Base-by-base conservation (phyloP, 2,113 vertebrate genomes). In the Saccopteryx leptura region DNA sequence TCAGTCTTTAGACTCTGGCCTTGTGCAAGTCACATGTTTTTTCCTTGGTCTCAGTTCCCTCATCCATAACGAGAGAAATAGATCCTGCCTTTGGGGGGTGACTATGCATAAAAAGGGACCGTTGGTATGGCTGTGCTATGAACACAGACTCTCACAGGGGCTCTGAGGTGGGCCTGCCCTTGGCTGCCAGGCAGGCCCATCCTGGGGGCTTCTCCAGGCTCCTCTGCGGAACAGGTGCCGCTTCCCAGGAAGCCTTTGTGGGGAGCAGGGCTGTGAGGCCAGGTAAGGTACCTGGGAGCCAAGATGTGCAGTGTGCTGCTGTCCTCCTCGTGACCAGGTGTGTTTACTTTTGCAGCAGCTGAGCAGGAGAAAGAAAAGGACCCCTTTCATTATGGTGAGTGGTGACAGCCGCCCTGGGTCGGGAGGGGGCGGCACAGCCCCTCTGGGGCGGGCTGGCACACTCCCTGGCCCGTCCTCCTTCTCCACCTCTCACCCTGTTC, bases 371-470 rank as follows among this genome's bases (percentile, higher is more conserved):
- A 98, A 24, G 97, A 98, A 72, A 96, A 98, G 69, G 98, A 99
- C 63, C 98, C 99, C 93, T 99, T 99, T 82, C 98, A 98, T 91
- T 99, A 99, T 14, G 99, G 99, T 99, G 98, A 98, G 98, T 60
- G 0, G 0, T 0, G 0, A 2, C 0, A 0, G 4, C 26, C 0
- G 1, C 15, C 5, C 15, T 12, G 72, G 0, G 48, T 8, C 0
- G 21, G 31, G 39, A 4, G 1, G 1, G 56, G 78, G 4, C 2
- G 18, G 46, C 8, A 14, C 17, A 31, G 1, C 3, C 0, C 0
- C 0, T 4, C 23, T 0, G 4, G 0, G 0, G 46, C 28, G 48
- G 71, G 88, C 7, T 5, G 1, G 1, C 48, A 0, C 66, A 17
- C 9, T 31, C 15, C 26, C 58, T 31, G 6, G 76, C 54, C 76